These are phyloP conservation scores for Adelphocoris suturalis DNA, from an alignment of 2,888 invertebrate genomes.

Conservation along the genomic window DNA sequence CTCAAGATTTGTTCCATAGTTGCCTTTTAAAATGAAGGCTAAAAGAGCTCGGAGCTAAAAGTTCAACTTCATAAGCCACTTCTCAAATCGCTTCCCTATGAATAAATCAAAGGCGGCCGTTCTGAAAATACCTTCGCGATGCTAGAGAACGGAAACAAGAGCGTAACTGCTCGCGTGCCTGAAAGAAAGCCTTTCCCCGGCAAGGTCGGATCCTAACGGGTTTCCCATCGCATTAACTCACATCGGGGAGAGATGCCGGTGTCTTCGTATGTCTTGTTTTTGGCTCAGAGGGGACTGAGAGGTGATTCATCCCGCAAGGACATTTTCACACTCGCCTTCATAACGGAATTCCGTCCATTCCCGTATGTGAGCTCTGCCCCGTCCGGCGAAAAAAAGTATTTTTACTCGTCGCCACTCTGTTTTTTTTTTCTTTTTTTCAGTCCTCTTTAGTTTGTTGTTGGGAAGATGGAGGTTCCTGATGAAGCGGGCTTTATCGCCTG, in stretches of 20 bases:
- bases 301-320: constrained; percentile 23
- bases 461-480: neutral
- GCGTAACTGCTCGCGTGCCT: neutral
- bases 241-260: constrained; percentile 14
- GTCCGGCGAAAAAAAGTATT: neutral
- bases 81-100: neutral
- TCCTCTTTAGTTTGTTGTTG: neutral
- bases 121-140: neutral
- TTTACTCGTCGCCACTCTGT: neutral
- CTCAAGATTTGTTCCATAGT: too few relatives aligned
- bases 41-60: too few relatives aligned
- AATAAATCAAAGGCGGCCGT: neutral
- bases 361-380: neutral
- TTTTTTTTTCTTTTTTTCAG: neutral
- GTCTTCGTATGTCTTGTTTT: constrained; percentile 29
- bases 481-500: neutral
- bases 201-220: constrained; percentile 39
- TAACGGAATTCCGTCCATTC: neutral
- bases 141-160: constrained; percentile 1
- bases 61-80: too few relatives aligned
- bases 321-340: constrained; percentile 24
- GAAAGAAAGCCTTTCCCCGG: constrained; percentile 32
- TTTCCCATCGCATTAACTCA: constrained; percentile 36
- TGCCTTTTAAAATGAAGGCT: too few relatives aligned
- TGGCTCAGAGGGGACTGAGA: neutral